Conservation (phyloP, 2,797 vertebrate genomes). For the Sebastes hubbsi region DNA sequence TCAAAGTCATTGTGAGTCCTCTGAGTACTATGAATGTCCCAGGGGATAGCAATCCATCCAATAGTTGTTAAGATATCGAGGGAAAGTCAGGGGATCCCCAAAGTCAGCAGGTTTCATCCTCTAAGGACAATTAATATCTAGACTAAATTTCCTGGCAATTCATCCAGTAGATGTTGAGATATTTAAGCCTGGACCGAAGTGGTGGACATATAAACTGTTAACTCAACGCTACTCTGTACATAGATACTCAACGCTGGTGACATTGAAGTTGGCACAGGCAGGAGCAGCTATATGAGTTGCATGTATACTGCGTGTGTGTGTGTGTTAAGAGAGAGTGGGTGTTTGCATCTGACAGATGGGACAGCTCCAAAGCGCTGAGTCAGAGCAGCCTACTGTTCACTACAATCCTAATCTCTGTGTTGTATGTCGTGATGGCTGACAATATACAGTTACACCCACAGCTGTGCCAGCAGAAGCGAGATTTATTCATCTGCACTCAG, state of each 20-base stretch:
- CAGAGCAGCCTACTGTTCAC: slow-evolving; percentile 51
- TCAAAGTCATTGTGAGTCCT: neutral
- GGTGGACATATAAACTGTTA: neutral
- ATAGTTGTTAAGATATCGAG: neutral
- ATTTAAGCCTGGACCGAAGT: neutral
- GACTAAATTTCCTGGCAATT: neutral
- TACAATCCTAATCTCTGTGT: slow-evolving; percentile 39
- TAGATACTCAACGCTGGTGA: neutral
- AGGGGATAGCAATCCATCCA: too few species aligned
- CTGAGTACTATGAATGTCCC: rapidly evolving
- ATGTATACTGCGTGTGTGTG: neutral
- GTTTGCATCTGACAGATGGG: slow-evolving; percentile 55
- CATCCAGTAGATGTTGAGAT: neutral
- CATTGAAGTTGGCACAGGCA: neutral
- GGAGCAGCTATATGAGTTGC: slow-evolving; percentile 1
- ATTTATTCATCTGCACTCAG: slow-evolving; percentile 48
- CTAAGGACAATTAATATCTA: neutral
- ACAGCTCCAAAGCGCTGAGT: slow-evolving; percentile 52
- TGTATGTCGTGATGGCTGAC: slow-evolving; percentile 57
- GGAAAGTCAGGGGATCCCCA: neutral
- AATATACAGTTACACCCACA: slow-evolving; percentile 68
- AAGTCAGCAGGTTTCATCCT: neutral
- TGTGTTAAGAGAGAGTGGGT: slow-evolving; percentile 30
- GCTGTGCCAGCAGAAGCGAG: slow-evolving; percentile 21
- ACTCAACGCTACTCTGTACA: neutral